phyloP scores from a whole-genome alignment of 2,797 vertebrate species.

The Protosalanx chinensis region DNA sequence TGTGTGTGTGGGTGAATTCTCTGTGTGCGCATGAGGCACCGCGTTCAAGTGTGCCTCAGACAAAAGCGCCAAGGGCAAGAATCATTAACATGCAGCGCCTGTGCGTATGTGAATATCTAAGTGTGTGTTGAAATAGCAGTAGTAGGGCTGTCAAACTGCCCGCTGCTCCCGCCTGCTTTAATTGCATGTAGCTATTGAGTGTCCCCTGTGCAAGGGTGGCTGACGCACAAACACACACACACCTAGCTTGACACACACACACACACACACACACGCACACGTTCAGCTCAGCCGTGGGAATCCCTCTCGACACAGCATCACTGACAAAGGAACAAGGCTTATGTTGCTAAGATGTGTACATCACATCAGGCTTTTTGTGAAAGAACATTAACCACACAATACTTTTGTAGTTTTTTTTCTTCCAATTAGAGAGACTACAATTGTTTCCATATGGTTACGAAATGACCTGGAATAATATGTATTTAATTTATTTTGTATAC shows the following conservation, averaged over 20 bases:
- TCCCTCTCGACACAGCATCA: slow-evolving; percentile 43
- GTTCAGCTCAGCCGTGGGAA: slow-evolving; percentile 48
- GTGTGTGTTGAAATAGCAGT: background rate
- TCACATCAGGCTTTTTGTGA: slow-evolving; percentile 46
- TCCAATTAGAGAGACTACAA: too few species aligned
- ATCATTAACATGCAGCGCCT: slow-evolving; percentile 54
- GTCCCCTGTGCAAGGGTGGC: background rate
- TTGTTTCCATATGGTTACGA: too few species aligned
- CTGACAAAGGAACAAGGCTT: slow-evolving; percentile 60
- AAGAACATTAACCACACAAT: background rate
- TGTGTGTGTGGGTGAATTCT: background rate
- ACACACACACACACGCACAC: background rate
- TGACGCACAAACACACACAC: slow-evolving; percentile 26
- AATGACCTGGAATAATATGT: too few species aligned
- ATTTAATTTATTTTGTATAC: too few species aligned
- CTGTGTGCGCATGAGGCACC: background rate
- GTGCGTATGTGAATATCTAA: slow-evolving; percentile 4
- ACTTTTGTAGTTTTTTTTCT: too few species aligned
- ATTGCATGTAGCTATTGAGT: slow-evolving; percentile 61
- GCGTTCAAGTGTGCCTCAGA: slow-evolving; percentile 34
- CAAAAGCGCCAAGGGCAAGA: slow-evolving; percentile 45
- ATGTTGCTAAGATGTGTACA: slow-evolving; percentile 56
- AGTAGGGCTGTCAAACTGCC: background rate
- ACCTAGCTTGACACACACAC: slow-evolving; percentile 17
- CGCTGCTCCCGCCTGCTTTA: slow-evolving; percentile 57